Conservation (phyloP, 1,140 invertebrate species). For the Apis florea region DNA sequence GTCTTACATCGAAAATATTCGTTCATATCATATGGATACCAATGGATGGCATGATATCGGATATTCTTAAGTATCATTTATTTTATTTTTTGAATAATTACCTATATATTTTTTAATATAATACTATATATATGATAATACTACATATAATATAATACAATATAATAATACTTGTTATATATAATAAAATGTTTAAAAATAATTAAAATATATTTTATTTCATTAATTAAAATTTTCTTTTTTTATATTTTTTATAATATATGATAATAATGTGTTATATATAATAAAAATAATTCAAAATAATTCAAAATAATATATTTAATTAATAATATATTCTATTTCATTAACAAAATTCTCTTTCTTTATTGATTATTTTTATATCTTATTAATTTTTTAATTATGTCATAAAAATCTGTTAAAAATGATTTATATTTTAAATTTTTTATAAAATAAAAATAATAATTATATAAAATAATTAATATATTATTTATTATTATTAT, state of each 20-base stretch:
- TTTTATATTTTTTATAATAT: too few relatives aligned
- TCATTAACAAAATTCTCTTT: too few relatives aligned
- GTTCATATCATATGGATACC: conserved; percentile 82
- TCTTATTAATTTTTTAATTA: too few relatives aligned
- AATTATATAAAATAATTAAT: neutral
- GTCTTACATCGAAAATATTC: conserved; percentile 78
- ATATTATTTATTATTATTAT: conserved; percentile 15
- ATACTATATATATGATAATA: neutral
- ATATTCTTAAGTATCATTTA: conserved; percentile 81
- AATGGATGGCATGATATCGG: conserved; percentile 83
- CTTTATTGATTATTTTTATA: too few relatives aligned
- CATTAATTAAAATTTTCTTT: too few relatives aligned
- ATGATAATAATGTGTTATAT: too few relatives aligned
- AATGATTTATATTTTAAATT: too few relatives aligned
- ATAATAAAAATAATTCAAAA: too few relatives aligned
- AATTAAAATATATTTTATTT: too few relatives aligned
- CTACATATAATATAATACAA: neutral
- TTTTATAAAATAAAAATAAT: neutral
- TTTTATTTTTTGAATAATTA: neutral
- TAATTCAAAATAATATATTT: neutral
- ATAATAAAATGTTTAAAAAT: too few relatives aligned
- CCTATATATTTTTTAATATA: neutral
- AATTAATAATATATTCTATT: neutral
- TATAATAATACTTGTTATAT: neutral
- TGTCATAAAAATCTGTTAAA: too few relatives aligned